Evolutionary conservation across 2,888 invertebrate genomes (phyloP).

Genomic region (Eristalis intricaria): DNA sequence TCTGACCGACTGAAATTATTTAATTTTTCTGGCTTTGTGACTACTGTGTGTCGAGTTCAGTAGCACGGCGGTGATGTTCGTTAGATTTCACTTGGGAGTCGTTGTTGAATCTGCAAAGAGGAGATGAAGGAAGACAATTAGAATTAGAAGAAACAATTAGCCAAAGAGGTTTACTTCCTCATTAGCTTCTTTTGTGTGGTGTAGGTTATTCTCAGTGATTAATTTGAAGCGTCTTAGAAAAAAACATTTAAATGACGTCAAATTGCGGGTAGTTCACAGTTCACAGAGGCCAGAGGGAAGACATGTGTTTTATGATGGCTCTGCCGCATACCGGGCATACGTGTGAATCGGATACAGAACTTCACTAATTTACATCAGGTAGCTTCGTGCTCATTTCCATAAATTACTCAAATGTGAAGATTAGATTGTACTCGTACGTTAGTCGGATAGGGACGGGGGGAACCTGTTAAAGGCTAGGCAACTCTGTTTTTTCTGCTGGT

Average conservation of each 20-base stretch:
- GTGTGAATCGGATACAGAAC: neutral
- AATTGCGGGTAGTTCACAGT: neutral
- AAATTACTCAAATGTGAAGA: neutral
- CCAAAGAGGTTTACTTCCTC: slow-evolving; percentile 43
- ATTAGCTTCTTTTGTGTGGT: neutral
- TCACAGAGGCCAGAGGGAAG: neutral
- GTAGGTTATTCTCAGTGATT: neutral
- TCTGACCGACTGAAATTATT: slow-evolving; percentile 27
- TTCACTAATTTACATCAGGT: neutral
- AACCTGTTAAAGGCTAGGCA: neutral
- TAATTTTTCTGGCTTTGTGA: slow-evolving; percentile 19
- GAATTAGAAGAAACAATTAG: slow-evolving; percentile 36
- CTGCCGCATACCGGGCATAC: neutral
- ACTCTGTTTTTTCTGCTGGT: neutral
- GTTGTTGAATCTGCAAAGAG: slow-evolving; percentile 38
- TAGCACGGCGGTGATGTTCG: slow-evolving; percentile 9
- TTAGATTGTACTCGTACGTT: neutral
- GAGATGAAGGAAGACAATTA: slow-evolving; percentile 6
- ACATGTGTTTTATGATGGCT: neutral
- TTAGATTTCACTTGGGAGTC: slow-evolving; percentile 45
- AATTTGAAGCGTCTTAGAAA: neutral
- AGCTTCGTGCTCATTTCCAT: neutral
- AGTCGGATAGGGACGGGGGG: no score
- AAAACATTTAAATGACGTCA: slow-evolving; percentile 14
- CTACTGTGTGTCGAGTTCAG: slow-evolving; percentile 1